phyloP scores from a whole-genome alignment of 2,113 vertebrate genomes.

The Gymnocephalus cernua region DNA sequence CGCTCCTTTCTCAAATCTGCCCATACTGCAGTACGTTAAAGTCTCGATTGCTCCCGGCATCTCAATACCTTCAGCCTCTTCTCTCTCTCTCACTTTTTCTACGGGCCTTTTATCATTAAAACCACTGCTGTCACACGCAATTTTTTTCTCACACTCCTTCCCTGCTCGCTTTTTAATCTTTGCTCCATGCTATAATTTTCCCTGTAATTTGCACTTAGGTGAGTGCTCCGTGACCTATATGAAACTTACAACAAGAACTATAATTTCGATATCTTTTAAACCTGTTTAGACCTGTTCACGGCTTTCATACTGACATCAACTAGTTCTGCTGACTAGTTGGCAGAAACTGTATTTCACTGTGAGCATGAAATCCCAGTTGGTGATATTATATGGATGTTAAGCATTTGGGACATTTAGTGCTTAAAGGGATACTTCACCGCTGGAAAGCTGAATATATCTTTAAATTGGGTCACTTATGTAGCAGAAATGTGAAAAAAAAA shows the following conservation, averaged over 20 bases:
- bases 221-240: conserved; percentile 22
- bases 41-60: neutral
- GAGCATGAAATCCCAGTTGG: conserved; percentile 10
- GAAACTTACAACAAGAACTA: neutral
- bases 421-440: no score
- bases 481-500: no score
- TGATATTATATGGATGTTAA: conserved; percentile 22
- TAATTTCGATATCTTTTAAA: neutral
- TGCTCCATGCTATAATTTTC: conserved; percentile 17
- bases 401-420: conserved; percentile 8
- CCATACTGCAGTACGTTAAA: neutral
- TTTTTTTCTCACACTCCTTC: conserved; percentile 1
- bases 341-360: conserved; percentile 26
- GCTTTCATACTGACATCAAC: neutral
- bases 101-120: neutral
- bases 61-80: neutral
- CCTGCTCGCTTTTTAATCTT: conserved; percentile 20
- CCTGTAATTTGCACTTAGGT: conserved; percentile 33
- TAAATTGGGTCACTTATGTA: no score
- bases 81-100: neutral
- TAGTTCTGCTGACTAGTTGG: neutral
- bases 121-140: conserved; percentile 11
- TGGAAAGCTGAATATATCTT: no score
- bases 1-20: neutral
- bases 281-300: conserved; percentile 2